These are phyloP conservation scores for Drosophila micromelanica DNA, from an alignment of 1,140 invertebrate species.

Conservation along the genomic window DNA sequence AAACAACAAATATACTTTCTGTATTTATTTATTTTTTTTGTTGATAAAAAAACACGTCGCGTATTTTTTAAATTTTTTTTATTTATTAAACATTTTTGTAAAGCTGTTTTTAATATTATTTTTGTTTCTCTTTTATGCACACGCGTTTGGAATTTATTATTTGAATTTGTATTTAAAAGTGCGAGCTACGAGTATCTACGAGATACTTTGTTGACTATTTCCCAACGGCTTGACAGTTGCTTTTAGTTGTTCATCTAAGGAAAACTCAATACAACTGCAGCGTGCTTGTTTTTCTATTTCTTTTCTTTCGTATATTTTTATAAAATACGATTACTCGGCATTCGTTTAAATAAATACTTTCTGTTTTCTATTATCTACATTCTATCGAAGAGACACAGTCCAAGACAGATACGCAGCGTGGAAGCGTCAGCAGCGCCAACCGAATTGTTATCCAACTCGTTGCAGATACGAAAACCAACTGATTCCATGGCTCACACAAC, in stretches of 20 bases:
- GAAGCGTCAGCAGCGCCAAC: constrained; percentile 54
- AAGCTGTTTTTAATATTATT: constrained; percentile 51
- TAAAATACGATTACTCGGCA: neutral
- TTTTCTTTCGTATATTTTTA: no score
- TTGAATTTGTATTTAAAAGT: constrained; percentile 20
- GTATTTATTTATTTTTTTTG: constrained; percentile 37
- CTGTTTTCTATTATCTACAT: neutral
- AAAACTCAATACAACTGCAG: constrained; percentile 31
- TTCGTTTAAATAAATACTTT: neutral
- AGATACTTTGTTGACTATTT: constrained; percentile 32
- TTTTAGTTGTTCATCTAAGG: constrained; percentile 25
- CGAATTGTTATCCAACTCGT: constrained; percentile 69
- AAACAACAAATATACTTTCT: constrained; percentile 61
- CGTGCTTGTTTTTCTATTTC: neutral
- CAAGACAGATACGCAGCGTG: constrained; percentile 42
- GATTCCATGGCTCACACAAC: constrained; percentile 49
- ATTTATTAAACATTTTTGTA: constrained; percentile 2
- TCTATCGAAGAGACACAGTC: constrained; percentile 3
- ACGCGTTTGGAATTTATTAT: constrained; percentile 47
- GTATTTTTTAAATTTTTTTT: constrained; percentile 27
- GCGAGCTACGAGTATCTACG: constrained; percentile 21
- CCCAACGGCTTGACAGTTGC: constrained; percentile 10
- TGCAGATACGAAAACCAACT: constrained; percentile 71
- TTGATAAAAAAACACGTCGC: constrained; percentile 31
- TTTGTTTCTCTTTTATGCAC: constrained; percentile 36